Evolutionary conservation across 2,797 vertebrate genomes (phyloP).

Genomic region (Alauda arvensis): DNA sequence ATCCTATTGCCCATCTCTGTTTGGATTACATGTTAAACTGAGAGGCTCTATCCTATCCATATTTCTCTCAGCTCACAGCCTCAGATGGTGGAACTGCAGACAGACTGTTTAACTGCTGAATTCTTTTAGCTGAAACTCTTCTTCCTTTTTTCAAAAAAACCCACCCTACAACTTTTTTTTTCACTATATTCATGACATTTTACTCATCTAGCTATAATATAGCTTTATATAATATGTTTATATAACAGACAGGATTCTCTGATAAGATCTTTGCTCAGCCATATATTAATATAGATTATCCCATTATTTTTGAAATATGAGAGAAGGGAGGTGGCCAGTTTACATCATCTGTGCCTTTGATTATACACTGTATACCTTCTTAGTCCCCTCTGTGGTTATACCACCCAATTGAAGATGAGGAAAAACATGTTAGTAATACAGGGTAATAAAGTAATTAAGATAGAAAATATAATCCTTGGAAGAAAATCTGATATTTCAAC

Average conservation of each 20-base stretch:
- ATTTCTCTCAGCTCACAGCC: background rate
- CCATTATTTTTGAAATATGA: slow-evolving; percentile 24
- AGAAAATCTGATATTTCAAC: slow-evolving; percentile 18
- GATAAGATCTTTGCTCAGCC: background rate
- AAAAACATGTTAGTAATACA: background rate
- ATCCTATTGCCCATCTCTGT: background rate
- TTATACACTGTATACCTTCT: background rate
- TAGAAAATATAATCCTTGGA: background rate
- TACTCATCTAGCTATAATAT: background rate
- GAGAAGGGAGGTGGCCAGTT: slow-evolving; percentile 8
- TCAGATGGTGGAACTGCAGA: background rate
- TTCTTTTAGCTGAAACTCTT: background rate
- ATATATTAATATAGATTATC: background rate
- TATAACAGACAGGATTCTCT: background rate
- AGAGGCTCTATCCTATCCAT: background rate
- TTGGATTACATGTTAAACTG: background rate
- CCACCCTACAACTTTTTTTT: background rate
- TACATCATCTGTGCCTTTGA: slow-evolving; percentile 5
- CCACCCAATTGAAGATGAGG: background rate
- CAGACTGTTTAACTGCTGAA: background rate
- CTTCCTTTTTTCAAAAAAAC: background rate
- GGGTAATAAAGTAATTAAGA: background rate
- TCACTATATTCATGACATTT: background rate
- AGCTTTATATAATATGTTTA: background rate
- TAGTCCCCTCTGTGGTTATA: slow-evolving; percentile 11